phyloP scores from a whole-genome alignment of 2,113 vertebrate species.

The Canis aureus region DNA sequence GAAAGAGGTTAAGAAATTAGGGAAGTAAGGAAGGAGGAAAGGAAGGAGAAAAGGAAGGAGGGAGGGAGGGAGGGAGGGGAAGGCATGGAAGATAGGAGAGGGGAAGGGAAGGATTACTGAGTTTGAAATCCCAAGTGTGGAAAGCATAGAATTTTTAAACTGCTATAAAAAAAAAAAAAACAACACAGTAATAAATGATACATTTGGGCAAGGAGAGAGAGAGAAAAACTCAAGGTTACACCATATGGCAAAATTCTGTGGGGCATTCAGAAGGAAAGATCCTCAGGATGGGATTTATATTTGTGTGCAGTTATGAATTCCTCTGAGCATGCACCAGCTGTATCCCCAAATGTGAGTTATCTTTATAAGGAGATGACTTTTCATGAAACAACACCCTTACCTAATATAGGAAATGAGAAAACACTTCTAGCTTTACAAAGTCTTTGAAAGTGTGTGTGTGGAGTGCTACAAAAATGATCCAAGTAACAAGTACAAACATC shows the following conservation, averaged over 20 bases:
- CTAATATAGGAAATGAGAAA: background rate
- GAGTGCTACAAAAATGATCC: background rate
- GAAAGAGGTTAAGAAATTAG: background rate
- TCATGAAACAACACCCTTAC: background rate
- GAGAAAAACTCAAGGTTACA: background rate
- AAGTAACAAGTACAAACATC: background rate
- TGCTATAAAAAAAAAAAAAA: background rate
- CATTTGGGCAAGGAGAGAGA: background rate
- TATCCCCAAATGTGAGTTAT: background rate
- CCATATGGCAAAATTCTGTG: background rate
- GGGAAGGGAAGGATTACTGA: background rate
- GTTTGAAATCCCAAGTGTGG: background rate
- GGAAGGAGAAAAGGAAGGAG: background rate
- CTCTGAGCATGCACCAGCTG: background rate
- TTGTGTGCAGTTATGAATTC: background rate
- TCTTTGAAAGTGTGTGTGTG: background rate
- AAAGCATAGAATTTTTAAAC: background rate
- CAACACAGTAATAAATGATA: background rate
- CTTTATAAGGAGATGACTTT: background rate
- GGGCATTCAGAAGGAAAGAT: background rate
- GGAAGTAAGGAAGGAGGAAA: background rate
- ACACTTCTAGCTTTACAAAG: background rate
- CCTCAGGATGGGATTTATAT: background rate
- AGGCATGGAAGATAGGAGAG: background rate
- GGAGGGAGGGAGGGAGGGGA: background rate